phyloP scores from a whole-genome alignment of 2,797 vertebrate genomes.

The Sebastes melanostomus region DNA sequence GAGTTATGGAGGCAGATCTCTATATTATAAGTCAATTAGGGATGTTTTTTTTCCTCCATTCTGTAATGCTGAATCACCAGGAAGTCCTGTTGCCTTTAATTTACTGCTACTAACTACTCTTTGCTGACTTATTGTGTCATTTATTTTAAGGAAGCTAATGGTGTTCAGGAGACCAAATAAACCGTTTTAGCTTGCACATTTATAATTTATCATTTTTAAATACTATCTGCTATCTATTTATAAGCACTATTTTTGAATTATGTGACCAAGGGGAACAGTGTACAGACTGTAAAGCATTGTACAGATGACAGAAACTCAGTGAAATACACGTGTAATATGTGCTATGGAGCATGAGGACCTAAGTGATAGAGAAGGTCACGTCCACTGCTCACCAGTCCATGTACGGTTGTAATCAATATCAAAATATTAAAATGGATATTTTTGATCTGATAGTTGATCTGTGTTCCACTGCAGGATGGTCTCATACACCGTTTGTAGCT shows the following conservation, averaged over 20 bases:
- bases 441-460: background rate
- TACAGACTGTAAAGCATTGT: background rate
- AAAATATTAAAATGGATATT: background rate
- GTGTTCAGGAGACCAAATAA: background rate
- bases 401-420: background rate
- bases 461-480: no score
- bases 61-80: background rate
- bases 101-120: background rate
- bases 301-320: background rate
- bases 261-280: background rate
- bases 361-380: background rate
- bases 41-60: background rate
- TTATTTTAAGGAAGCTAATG: background rate
- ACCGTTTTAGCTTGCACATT: background rate
- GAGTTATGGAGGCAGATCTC: background rate
- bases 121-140: background rate
- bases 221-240: background rate
- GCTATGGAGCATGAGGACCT: background rate
- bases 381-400: background rate
- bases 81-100: background rate
- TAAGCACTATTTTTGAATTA: background rate
- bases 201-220: background rate
- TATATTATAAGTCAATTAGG: background rate
- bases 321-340: background rate
- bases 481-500: background rate